phyloP scores from a whole-genome alignment of 2,113 vertebrate genomes.

The Guaruba guarouba region DNA sequence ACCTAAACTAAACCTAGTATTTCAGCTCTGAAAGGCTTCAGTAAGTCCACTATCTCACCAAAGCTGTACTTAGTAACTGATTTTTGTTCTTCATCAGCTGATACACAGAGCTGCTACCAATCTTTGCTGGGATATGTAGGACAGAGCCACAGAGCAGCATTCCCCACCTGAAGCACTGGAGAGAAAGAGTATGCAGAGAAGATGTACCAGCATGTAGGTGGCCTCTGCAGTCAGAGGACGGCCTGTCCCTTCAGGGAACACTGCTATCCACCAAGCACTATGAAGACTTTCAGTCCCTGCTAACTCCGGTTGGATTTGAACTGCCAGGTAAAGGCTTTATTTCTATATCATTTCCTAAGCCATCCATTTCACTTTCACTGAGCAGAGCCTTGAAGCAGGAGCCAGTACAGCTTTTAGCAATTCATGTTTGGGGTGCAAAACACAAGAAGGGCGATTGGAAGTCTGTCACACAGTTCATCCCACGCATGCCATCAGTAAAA shows the following conservation, averaged over 20 bases:
- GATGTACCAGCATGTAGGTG: accelerated
- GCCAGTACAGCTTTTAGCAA: background rate
- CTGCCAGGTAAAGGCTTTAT: background rate
- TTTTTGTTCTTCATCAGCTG: background rate
- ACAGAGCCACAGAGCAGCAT: background rate
- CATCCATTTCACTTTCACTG: background rate
- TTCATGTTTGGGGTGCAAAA: background rate
- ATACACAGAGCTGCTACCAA: background rate
- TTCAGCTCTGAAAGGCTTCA: background rate
- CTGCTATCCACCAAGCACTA: background rate
- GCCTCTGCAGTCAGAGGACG: background rate
- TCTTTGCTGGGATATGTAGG: background rate
- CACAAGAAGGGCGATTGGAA: background rate
- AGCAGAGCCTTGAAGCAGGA: background rate
- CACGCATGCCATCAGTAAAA: background rate
- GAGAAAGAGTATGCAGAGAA: background rate
- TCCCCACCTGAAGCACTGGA: background rate
- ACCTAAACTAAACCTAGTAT: background rate
- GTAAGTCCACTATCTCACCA: background rate
- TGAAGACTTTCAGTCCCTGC: background rate
- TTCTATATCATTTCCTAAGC: background rate
- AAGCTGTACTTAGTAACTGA: background rate
- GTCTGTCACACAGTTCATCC: background rate
- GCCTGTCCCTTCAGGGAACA: background rate
- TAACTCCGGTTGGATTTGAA: background rate